Evolutionary conservation across 2,888 invertebrate species (phyloP).

Genomic region (Cylloceria caligata): DNA sequence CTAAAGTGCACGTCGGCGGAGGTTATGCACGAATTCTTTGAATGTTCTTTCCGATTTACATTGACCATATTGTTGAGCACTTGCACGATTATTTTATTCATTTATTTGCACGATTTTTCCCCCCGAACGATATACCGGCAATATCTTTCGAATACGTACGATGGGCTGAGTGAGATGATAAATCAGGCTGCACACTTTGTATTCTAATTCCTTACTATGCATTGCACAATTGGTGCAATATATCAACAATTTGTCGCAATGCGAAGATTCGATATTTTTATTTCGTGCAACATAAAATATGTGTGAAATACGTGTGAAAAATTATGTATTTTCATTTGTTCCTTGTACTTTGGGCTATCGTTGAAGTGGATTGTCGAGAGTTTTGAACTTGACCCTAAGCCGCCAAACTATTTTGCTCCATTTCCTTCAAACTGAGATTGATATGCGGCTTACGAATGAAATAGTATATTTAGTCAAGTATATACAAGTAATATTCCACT

Average conservation of each 20-base stretch:
- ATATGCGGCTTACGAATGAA: neutral
- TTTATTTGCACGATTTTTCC: neutral
- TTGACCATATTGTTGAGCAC: slow-evolving; percentile 61
- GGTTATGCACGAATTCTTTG: slow-evolving; percentile 61
- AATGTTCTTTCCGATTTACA: slow-evolving; percentile 1
- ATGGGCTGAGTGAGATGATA: neutral
- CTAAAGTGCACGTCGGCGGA: slow-evolving; percentile 35
- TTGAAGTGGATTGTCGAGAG: neutral
- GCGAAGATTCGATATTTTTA: neutral
- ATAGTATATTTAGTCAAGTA: neutral
- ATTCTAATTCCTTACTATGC: slow-evolving; percentile 11
- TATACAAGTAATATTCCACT: no score
- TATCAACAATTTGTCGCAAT: slow-evolving; percentile 2
- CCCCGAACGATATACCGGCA: neutral
- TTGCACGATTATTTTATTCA: slow-evolving; percentile 33
- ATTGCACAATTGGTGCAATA: slow-evolving; percentile 62
- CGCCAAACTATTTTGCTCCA: neutral
- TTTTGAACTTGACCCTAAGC: neutral
- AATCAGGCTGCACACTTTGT: slow-evolving; percentile 4
- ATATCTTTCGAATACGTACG: neutral
- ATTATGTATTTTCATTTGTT: neutral
- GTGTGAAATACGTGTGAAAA: no score
- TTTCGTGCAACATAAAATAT: neutral
- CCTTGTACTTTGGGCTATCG: neutral
- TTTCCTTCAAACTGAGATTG: neutral